Base-by-base conservation (phyloP, 2,113 vertebrate genomes). In the Piaya cayana region DNA sequence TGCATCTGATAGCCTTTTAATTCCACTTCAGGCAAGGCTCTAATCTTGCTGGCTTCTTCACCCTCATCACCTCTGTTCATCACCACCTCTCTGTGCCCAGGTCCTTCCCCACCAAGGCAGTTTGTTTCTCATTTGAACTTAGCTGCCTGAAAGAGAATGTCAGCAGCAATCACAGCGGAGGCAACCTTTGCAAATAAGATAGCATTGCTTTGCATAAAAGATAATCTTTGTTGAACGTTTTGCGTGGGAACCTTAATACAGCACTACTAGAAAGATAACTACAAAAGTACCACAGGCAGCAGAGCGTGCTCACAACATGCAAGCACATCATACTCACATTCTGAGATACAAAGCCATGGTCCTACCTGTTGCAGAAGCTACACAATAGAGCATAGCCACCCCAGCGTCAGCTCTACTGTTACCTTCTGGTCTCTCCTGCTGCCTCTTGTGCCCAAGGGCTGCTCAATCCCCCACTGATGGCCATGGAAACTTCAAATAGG, bases 111-210 rank as follows among this genome's bases (percentile, higher is more conserved):
- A 86, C 56, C 67, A 50, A 71, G 62, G 37, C 72, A 55, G 84
- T 91, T 92, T 85, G 67, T 82, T 96, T 96, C 78, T 95, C 91
- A 21, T 75, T 64, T 94, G 91, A 96, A 84, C 62, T 90, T 1
- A 88, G 65, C 74, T 93, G 72, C 78, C 56, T 47, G 70, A 70
- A 75, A 93, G 82, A 92, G 26, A 75, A 95, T 37, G 77, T 91
- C 92, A 93, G 53, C 92, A 84, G 92, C 86, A 82, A 94, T 52
- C 43, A 18, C n/a, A 7, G 65, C 1, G 4, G 60, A 16, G 68
- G 63, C 78, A 68, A 85, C 87, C 72, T 87, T 93, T 92, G 62
- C 68, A 85, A 90, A 64, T 47, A 77, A 59, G 70, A 12, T 21
- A 15, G 21, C 7, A 68, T 8, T 50, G 55, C 82, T 94, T 94